Percentiles rank a stretch among this genome's conserved stretches.
Evolutionary conservation across 2,797 vertebrate genomes (phyloP).

Genomic region (Clarias platycephalus): DNA sequence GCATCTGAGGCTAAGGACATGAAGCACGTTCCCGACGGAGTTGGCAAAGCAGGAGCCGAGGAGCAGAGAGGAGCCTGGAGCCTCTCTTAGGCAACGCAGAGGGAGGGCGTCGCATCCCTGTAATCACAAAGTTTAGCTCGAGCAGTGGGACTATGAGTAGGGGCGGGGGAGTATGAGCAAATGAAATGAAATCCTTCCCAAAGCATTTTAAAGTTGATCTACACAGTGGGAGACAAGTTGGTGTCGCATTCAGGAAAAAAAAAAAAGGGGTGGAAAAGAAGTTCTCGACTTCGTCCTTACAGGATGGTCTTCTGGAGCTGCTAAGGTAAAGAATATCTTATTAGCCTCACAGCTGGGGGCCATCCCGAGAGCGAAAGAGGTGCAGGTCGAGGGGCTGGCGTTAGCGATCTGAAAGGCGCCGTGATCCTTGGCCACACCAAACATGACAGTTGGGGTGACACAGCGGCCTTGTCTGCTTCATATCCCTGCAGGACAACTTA

Average conservation of each 20-base stretch:
- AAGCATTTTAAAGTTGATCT: conserved; percentile 33
- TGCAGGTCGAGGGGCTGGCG: conserved; percentile 70
- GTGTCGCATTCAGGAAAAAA: conserved; percentile 34
- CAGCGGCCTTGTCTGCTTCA: conserved; percentile 66
- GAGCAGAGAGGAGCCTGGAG: conserved; percentile 48
- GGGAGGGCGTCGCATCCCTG: conserved; percentile 42
- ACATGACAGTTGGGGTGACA: conserved; percentile 43
- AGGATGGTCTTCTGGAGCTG: conserved; percentile 50
- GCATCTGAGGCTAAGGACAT: conserved; percentile 55
- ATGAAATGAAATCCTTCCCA: conserved; percentile 41
- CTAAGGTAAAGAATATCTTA: conserved; percentile 76
- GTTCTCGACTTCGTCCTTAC: conserved; percentile 57
- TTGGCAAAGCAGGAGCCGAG: conserved; percentile 45
- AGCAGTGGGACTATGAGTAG: conserved; percentile 35
- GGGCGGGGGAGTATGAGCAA: conserved; percentile 10
- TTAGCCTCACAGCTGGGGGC: conserved; percentile 73
- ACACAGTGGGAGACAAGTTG: conserved; percentile 44
- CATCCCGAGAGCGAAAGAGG: conserved; percentile 59
- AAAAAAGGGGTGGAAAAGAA: conserved; percentile 44
- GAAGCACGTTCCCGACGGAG: conserved; percentile 51
- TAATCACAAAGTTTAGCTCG: conserved; percentile 55
- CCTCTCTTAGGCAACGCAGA: conserved; percentile 39
- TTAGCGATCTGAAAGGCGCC: conserved; percentile 67
- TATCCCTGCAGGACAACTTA: conserved; percentile 70
- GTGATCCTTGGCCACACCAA: conserved; percentile 62